These are phyloP conservation scores for Carterocephalus palaemon DNA, from an alignment of 2,888 invertebrate species.

Conservation along the genomic window DNA sequence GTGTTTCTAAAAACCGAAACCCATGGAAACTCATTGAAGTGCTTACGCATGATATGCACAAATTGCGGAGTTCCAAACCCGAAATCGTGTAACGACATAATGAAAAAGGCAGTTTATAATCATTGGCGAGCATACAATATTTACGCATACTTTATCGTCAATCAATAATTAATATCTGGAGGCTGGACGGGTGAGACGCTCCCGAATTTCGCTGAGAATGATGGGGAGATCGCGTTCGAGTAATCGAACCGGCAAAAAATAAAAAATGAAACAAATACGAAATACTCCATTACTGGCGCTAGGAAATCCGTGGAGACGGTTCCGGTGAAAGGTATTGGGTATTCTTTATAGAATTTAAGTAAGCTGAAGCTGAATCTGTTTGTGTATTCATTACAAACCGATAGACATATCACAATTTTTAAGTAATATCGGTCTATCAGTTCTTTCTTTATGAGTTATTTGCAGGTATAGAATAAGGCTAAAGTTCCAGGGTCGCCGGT, in stretches of 20 bases:
- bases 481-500: too few species aligned
- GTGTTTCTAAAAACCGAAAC: too few species aligned
- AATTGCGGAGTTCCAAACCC: slow-evolving; percentile 15
- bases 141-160: slow-evolving; percentile 73
- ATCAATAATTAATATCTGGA: slow-evolving; percentile 78
- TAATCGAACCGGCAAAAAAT: slow-evolving; percentile 77
- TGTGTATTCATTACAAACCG: too few species aligned
- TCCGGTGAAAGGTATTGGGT: too few species aligned
- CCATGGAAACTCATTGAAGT: slow-evolving; percentile 1
- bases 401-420: too few species aligned
- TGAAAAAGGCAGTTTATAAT: slow-evolving; percentile 44
- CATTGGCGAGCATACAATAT: slow-evolving; percentile 56
- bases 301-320: slow-evolving; percentile 51
- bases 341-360: slow-evolving; percentile 12
- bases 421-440: too few species aligned
- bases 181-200: slow-evolving; percentile 71
- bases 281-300: slow-evolving; percentile 73
- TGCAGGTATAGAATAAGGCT: too few species aligned
- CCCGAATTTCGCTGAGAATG: slow-evolving; percentile 77
- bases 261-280: slow-evolving; percentile 79
- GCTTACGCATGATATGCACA: slow-evolving; percentile 18
- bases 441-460: too few species aligned
- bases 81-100: slow-evolving; percentile 32
- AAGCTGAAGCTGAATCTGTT: too few species aligned
- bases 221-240: slow-evolving; percentile 76